Evolutionary conservation across 2,888 invertebrate species (phyloP), one percentile per base, ranked within the genome.

Genomic region (Andrena bicolor): DNA sequence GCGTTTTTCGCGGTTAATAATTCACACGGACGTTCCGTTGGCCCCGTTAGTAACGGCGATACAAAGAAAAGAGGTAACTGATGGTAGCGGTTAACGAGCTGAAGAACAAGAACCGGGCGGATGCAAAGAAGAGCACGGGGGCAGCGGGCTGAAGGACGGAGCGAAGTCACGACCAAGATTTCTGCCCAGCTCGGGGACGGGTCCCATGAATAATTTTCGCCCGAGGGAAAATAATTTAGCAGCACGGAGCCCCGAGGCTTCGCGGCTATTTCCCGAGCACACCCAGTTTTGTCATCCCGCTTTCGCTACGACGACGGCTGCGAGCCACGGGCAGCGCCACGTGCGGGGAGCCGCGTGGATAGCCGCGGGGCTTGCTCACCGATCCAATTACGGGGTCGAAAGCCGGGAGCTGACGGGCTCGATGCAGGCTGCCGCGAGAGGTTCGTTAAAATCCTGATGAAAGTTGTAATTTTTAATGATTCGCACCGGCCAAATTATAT

Each of bases 141-240:
- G 10, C 30, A 73, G 63, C 68, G 68, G 68, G 84, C 77, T 79
- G 82, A 80, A 76, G 79, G 69, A 68, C 16, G 70, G 58, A 78
- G 41, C 76, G 83, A 76, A 84, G 82, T 80, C 65, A 76, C 78
- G 76, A 71, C 81, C 77, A 82, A 83, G 87, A 87, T 87, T 80
- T 64, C 76, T 70, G 80, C 83, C 58, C 61, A 41, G 53, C 80
- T 5, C 70, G 74, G 77, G 73, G 72, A 65, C 69, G 81, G 86
- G 23, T 86, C 88, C 86, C 78, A 89, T 90, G 88, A 90, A 90
- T 90, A 88, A 90, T 90, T 90, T 90, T 88, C 88, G 80, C 78
- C 82, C 71, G 49, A 65, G 85, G 82, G 87, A 80, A 90, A 90
- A 90, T 90, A 89, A 90, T 90, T 90, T 89, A 79, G 72, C 80